Percentiles rank a stretch among this genome's conserved stretches.
phyloP scores from a whole-genome alignment of 1,140 invertebrate species.

The Drosophila novamexicana region DNA sequence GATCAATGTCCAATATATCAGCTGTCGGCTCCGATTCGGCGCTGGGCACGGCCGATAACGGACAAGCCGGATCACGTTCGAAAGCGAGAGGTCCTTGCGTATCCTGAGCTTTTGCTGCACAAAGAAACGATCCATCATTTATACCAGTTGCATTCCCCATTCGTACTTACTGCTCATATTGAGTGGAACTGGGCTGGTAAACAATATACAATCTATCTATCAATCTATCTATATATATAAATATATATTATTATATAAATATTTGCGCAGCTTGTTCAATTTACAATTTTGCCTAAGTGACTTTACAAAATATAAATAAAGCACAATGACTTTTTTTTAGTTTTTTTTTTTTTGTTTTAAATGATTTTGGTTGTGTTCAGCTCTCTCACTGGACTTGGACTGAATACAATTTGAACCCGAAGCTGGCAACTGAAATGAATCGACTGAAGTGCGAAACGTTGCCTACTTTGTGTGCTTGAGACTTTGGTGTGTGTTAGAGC shows the following conservation, averaged over 20 bases:
- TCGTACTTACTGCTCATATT: constrained; percentile 78
- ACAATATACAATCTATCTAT: background rate
- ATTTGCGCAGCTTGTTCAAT: background rate
- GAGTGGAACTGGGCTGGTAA: background rate
- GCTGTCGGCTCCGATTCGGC: background rate
- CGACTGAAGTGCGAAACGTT: background rate
- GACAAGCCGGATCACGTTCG: constrained; percentile 12
- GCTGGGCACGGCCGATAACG: background rate
- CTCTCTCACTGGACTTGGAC: background rate
- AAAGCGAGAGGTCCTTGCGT: background rate
- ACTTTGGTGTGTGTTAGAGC: background rate
- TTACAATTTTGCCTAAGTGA: background rate
- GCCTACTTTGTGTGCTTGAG: background rate
- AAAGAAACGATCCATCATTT: background rate
- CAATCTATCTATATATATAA: background rate
- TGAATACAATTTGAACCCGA: background rate
- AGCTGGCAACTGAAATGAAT: background rate
- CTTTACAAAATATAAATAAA: constrained; percentile 4
- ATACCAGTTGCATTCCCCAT: background rate
- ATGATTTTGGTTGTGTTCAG: constrained; percentile 7
- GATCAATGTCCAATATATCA: constrained; percentile 18
- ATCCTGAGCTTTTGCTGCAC: constrained; percentile 7
- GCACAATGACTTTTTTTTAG: background rate
- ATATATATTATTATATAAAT: background rate
- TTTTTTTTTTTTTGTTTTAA: constrained; percentile 1